These are phyloP conservation scores for Ciona savignyi DNA, from an alignment of 23 tunicate genomes.

Conservation along the genomic window DNA sequence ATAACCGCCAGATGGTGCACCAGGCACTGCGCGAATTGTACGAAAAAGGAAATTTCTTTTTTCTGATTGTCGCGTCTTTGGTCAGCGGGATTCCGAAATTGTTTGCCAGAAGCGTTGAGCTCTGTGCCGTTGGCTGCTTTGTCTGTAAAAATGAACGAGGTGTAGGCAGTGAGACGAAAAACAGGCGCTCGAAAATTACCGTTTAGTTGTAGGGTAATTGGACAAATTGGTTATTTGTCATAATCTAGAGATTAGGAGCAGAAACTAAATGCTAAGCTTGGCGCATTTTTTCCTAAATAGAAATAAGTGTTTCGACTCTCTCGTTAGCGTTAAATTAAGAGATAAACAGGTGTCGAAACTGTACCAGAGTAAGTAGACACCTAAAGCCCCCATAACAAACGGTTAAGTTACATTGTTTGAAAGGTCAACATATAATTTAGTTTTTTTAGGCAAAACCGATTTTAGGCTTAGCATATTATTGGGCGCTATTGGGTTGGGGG, in stretches of 20 bases:
- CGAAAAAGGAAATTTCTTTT: neutral
- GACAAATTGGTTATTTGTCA: neutral
- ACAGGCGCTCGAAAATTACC: neutral
- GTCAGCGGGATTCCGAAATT: neutral
- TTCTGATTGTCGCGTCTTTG: neutral
- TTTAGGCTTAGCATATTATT: too few species aligned
- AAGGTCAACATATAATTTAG: neutral
- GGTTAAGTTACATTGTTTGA: neutral
- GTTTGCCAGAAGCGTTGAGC: neutral
- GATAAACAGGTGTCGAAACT: neutral
- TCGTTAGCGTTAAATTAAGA: neutral
- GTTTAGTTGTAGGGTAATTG: neutral
- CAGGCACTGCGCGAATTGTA: neutral
- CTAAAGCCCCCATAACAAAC: neutral
- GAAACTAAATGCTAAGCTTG: neutral
- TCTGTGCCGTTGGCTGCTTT: neutral
- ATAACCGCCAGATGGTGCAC: neutral
- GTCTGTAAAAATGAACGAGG: neutral
- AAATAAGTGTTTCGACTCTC: neutral
- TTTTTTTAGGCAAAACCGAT: too few species aligned
- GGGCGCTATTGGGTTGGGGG: too few species aligned
- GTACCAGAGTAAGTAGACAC: neutral
- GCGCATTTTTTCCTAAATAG: neutral
- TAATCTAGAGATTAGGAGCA: neutral
- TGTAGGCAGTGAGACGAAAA: neutral